Conservation (phyloP, 1,140 invertebrate genomes). For the Megalopta genalis region DNA sequence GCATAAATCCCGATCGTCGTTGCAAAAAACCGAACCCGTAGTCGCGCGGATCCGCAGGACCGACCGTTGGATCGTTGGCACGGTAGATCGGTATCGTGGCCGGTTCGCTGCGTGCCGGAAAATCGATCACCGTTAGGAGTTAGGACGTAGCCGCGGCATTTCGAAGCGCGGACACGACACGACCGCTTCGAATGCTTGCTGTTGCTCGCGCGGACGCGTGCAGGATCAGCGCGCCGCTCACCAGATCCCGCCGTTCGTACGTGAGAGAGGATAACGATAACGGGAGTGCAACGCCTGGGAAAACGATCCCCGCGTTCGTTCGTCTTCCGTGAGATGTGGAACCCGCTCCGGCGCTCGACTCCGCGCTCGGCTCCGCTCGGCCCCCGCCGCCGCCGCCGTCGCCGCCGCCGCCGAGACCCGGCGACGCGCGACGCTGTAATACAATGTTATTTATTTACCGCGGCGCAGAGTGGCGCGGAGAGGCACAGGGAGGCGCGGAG, state of each 20-base stretch:
- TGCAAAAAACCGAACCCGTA: too few species aligned
- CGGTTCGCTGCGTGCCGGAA: slow-evolving; percentile 21
- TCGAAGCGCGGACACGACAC: not conserved
- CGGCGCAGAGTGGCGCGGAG: not conserved
- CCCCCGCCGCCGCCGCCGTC: too few species aligned
- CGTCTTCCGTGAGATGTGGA: slow-evolving; percentile 57
- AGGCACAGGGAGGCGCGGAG: too few species aligned
- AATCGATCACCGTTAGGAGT: slow-evolving; percentile 48
- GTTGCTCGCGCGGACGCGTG: not conserved
- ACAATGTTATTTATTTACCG: slow-evolving; percentile 56
- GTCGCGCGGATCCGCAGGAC: not conserved
- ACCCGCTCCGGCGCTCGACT: slow-evolving; percentile 1
- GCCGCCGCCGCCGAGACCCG: not conserved
- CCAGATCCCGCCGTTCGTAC: slow-evolving; percentile 51
- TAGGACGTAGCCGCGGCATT: slow-evolving; percentile 37
- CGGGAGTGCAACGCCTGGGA: slow-evolving; percentile 63
- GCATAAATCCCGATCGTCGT: too few species aligned
- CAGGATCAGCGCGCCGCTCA: slow-evolving; percentile 41
- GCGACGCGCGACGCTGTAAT: slow-evolving; percentile 33
- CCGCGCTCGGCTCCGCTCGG: too few species aligned
- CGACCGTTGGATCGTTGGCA: too few species aligned
- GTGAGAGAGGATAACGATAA: slow-evolving; percentile 64
- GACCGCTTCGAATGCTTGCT: not conserved
- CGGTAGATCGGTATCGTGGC: slow-evolving; percentile 16
- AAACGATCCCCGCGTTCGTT: slow-evolving; percentile 57